Evolutionary conservation across 1,140 invertebrate species (phyloP), one percentile per base, ranked within the genome.

Genomic region (Saccostrea echinata): DNA sequence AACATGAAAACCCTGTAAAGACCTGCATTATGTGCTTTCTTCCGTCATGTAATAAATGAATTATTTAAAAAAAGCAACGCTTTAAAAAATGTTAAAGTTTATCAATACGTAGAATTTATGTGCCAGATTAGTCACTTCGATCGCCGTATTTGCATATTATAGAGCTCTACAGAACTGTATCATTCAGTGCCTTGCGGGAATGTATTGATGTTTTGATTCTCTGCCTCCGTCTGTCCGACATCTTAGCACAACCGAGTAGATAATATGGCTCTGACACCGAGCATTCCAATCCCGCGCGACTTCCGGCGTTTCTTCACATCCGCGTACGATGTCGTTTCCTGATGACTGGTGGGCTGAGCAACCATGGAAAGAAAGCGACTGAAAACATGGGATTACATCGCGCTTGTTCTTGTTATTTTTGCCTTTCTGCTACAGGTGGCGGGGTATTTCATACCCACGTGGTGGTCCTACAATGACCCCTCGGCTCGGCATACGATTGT

Each of bases 401-500:
- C 87, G 2, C 43, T 88, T 43, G 55, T 82, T 6, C 30, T 88
- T 43, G 85, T 84, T 52, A 4, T 85, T 64, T 35, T 85, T 11
- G 84, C 87, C 12, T 64, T 84, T 27, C 16, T 43, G 33, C 51
- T 88, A 27, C 87, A 88, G n/a, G 43, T 81, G 51, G 33, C 57
- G 33, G 76, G 84, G n/a, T 88, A 85, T 85, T 85, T 85, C 24
- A 68, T 80, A n/a, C 87, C 87, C 11, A 80, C 80, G 0, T 88
- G 87, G 87, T 88, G 87, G 87, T 80, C 35, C 9, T 88, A 88
- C 30, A 13, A 85, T 9, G 64, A 61, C 3, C 8, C 57, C 24
- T 35, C n/a, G 24, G 57, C 33, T 9, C 6, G 43, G 18, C 24
- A 53, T 21, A 85, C 71, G 24, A 33, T 80, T 18, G 57, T 61